A percentile compares a stretch with the other conserved stretches of the same genome.
phyloP scores from a whole-genome alignment of 2,888 invertebrate species.

The Malthinus flaveolus region DNA sequence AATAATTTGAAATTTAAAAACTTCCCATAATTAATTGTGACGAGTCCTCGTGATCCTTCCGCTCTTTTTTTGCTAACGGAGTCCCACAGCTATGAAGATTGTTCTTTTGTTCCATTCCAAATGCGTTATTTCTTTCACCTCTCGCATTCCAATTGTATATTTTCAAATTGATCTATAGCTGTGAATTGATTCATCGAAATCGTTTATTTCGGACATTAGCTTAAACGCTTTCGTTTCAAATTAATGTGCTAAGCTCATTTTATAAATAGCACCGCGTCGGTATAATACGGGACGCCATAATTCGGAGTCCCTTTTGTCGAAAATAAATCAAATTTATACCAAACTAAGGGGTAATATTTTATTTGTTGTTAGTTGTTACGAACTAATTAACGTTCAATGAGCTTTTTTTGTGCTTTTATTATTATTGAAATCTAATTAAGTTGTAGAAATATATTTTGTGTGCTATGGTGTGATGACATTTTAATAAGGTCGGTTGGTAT shows the following conservation, averaged over 20 bases:
- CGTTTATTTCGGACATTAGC: constrained; percentile 39
- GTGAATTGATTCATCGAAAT: constrained; percentile 39
- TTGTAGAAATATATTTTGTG: background rate
- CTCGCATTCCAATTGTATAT: background rate
- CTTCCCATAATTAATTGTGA: too few relatives aligned
- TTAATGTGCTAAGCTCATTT: constrained; percentile 30
- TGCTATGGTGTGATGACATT: constrained; percentile 18
- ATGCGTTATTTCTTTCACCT: constrained; percentile 24
- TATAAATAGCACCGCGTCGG: constrained; percentile 10
- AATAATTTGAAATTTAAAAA: too few relatives aligned
- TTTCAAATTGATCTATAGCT: constrained; percentile 36
- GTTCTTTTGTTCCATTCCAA: constrained; percentile 30
- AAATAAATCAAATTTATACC: too few relatives aligned
- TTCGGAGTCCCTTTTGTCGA: too few relatives aligned
- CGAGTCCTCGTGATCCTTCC: background rate
- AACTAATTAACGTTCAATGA: background rate
- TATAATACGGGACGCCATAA: background rate
- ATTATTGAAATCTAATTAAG: background rate
- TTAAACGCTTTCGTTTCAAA: constrained; percentile 36
- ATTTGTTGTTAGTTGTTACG: too few relatives aligned
- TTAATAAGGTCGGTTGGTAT: constrained; percentile 30
- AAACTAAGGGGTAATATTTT: too few relatives aligned
- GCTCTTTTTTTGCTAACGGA: constrained; percentile 14
- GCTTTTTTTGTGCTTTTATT: background rate
- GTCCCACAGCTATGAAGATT: constrained; percentile 30